phyloP scores from a whole-genome alignment of 2,113 vertebrate species.

The Poicephalus meyeri region DNA sequence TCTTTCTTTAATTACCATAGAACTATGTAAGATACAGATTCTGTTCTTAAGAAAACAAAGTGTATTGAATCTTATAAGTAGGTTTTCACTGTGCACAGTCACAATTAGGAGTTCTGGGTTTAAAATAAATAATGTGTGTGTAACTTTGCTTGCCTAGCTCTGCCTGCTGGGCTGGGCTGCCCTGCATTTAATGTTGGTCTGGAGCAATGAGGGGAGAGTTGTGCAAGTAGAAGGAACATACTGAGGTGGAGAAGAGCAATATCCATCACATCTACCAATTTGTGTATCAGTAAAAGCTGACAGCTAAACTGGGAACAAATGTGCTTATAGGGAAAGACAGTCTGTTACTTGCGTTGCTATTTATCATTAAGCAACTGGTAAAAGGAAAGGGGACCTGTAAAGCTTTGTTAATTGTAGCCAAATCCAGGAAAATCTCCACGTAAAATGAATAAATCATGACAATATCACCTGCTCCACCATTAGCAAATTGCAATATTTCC shows the following conservation, averaged over 20 bases:
- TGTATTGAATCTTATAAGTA: neutral
- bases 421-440: constrained; percentile 32
- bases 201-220: rapidly evolving
- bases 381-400: neutral
- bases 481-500: neutral
- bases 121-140: neutral
- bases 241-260: neutral
- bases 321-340: neutral
- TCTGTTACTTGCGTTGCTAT: neutral
- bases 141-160: neutral
- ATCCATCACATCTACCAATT: neutral
- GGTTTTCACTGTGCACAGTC: neutral
- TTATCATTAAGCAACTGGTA: neutral
- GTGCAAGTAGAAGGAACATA: neutral
- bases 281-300: neutral
- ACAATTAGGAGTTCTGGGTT: neutral
- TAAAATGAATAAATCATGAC: neutral
- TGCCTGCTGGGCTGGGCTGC: neutral
- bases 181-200: neutral
- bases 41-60: neutral
- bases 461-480: neutral
- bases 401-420: constrained; percentile 33
- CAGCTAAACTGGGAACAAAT: neutral
- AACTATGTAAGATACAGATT: neutral
- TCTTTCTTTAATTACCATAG: neutral